These are phyloP conservation scores for Lobophora halterata DNA, from an alignment of 2,888 invertebrate genomes.

Conservation along the genomic window DNA sequence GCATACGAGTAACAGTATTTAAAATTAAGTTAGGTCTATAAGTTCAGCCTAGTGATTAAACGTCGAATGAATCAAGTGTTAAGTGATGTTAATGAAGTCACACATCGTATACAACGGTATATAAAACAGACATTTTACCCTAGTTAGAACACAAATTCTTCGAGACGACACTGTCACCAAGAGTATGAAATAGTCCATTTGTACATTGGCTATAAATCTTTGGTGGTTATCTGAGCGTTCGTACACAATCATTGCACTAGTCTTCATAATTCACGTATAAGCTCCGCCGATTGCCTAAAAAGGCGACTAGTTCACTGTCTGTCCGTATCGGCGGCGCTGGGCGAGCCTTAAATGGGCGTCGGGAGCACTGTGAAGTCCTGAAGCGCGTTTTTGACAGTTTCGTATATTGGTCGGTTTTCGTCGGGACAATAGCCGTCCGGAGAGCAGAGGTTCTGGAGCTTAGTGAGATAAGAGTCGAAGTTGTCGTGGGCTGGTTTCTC, in stretches of 20 bases:
- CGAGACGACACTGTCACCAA: constrained; percentile 31
- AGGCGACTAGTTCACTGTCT: constrained; percentile 58
- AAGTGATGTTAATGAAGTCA: constrained; percentile 71
- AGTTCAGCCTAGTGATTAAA: constrained; percentile 67
- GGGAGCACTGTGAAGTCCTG: constrained; percentile 95
- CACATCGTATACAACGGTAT: constrained; percentile 80
- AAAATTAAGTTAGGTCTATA: constrained; percentile 70
- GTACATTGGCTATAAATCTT: constrained; percentile 36
- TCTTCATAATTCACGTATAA: constrained; percentile 35
- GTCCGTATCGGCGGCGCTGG: constrained; percentile 73
- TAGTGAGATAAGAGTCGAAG: constrained; percentile 95
- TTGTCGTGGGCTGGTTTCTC: constrained; percentile 92
- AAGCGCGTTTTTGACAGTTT: constrained; percentile 93
- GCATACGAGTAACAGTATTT: constrained; percentile 79
- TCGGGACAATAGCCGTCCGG: constrained; percentile 91
- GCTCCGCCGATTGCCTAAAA: constrained; percentile 60
- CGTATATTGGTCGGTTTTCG: constrained; percentile 92
- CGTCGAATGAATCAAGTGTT: constrained; percentile 60
- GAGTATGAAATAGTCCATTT: constrained; percentile 6
- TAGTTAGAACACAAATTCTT: constrained; percentile 60
- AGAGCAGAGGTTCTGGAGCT: constrained; percentile 93
- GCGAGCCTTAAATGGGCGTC: constrained; percentile 89
- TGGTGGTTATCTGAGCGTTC: constrained; percentile 41
- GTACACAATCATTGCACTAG: constrained; percentile 34
- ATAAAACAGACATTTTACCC: constrained; percentile 69